These are phyloP conservation scores for Deilephila porcellus DNA, from an alignment of 2,888 invertebrate species.

Conservation along the genomic window DNA sequence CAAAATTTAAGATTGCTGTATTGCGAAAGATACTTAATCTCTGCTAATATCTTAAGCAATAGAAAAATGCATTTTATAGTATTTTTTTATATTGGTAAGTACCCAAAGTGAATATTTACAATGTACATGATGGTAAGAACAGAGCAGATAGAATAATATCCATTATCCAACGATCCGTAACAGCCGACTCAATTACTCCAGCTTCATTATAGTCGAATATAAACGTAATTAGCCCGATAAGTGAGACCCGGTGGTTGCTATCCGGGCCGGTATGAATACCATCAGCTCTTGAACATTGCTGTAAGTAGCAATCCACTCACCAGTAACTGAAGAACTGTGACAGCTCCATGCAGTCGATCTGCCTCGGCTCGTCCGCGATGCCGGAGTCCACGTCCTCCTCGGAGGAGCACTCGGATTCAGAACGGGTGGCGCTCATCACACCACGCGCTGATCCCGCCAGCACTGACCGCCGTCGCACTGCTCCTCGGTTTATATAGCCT, in stretches of 20 bases:
- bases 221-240: too few species aligned
- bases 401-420: conserved; percentile 62
- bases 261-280: neutral
- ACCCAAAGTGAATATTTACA: too few species aligned
- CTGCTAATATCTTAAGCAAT: too few species aligned
- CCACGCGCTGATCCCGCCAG: neutral
- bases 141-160: too few species aligned
- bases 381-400: conserved; percentile 79
- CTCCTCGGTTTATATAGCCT: neutral
- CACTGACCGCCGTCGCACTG: neutral
- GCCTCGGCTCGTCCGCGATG: conserved; percentile 66
- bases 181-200: too few species aligned
- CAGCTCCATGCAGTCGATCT: conserved; percentile 76
- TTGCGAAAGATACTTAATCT: too few species aligned
- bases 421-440: conserved; percentile 36
- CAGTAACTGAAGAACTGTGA: conserved; percentile 75
- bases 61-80: too few species aligned
- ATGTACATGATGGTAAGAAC: too few species aligned
- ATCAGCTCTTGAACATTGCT: neutral
- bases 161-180: too few species aligned
- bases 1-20: too few species aligned
- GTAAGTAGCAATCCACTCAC: conserved; percentile 58
- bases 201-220: too few species aligned
- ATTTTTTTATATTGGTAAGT: too few species aligned
- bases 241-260: neutral